Conservation (phyloP, 2,888 invertebrate species). For the Aporophyla lueneburgensis region DNA sequence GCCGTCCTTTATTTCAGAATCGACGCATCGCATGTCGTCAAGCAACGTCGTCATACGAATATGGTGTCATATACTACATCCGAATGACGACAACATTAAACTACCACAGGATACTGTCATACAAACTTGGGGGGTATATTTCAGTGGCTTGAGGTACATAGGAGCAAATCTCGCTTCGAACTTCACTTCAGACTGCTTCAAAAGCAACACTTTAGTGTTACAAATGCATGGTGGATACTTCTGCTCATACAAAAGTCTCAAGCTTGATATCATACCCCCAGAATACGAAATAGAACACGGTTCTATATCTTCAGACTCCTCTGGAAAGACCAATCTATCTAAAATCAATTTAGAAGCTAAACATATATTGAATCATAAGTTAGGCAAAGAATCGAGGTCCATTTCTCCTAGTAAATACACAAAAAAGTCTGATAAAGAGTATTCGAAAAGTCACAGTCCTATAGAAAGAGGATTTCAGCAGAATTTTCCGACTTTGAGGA, state of each 20-base stretch:
- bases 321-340: slow-evolving; percentile 81
- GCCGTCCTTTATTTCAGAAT: slow-evolving; percentile 79
- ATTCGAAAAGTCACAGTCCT: slow-evolving; percentile 89
- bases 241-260: slow-evolving; percentile 91
- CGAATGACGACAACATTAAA: slow-evolving; percentile 69
- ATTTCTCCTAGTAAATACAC: slow-evolving; percentile 83
- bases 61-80: slow-evolving; percentile 84
- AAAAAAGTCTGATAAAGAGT: slow-evolving; percentile 81
- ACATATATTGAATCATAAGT: slow-evolving; percentile 77
- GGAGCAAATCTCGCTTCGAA: slow-evolving; percentile 93
- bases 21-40: slow-evolving; percentile 87
- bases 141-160: slow-evolving; percentile 95
- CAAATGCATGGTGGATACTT: slow-evolving; percentile 97
- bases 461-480: slow-evolving; percentile 84
- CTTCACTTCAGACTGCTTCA: slow-evolving; percentile 92
- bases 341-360: slow-evolving; percentile 83
- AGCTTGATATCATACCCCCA: slow-evolving; percentile 87
- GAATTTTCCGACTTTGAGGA: slow-evolving; percentile 79
- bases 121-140: slow-evolving; percentile 96
- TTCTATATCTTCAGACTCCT: slow-evolving; percentile 85
- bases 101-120: slow-evolving; percentile 90
- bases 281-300: slow-evolving; percentile 86
- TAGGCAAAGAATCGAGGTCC: slow-evolving; percentile 82
- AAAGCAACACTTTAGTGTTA: slow-evolving; percentile 95
- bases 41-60: slow-evolving; percentile 87